phyloP scores from a whole-genome alignment of 2,888 invertebrate species.

The Augiades crinisus region DNA sequence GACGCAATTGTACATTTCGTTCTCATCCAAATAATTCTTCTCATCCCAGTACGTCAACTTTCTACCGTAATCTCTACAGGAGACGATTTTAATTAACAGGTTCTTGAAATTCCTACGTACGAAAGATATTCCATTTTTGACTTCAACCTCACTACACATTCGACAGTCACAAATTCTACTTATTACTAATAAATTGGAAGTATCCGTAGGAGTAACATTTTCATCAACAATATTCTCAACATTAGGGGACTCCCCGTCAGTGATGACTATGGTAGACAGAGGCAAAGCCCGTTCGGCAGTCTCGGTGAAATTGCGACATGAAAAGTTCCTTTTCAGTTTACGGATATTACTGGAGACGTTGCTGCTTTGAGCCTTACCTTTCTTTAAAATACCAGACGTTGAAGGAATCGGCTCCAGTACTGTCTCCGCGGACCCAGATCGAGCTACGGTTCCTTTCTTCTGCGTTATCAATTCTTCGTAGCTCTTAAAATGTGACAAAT shows the following conservation, averaged over 20 bases:
- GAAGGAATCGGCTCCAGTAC: conserved; percentile 13
- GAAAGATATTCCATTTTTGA: conserved; percentile 42
- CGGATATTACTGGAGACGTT: conserved; percentile 29
- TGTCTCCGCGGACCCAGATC: conserved; percentile 29
- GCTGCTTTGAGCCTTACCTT: conserved; percentile 4
- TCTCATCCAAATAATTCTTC: conserved; percentile 58
- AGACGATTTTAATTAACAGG: conserved; percentile 54
- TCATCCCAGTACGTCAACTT: conserved; percentile 61
- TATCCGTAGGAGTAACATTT: conserved; percentile 40
- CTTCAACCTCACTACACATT: conserved; percentile 58
- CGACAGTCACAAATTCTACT: conserved; percentile 67
- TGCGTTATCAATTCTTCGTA: conserved; percentile 47
- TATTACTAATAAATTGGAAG: conserved; percentile 57
- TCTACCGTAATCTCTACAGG: conserved; percentile 49
- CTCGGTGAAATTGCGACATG: conserved; percentile 31
- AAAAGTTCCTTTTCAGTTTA: conserved; percentile 42
- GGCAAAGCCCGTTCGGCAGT: conserved; percentile 37
- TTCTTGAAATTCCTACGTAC: conserved; percentile 52
- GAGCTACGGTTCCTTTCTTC: conserved; percentile 24
- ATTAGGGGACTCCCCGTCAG: conserved; percentile 34
- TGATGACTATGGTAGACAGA: conserved; percentile 44
- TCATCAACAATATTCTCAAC: conserved; percentile 33
- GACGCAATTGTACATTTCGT: conserved; percentile 65
- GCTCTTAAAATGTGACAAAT: conserved; percentile 48
- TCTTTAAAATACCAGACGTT: conserved; percentile 1